Evolutionary conservation across 2,888 invertebrate species (phyloP).

Genomic region (Creontiades dilutus): DNA sequence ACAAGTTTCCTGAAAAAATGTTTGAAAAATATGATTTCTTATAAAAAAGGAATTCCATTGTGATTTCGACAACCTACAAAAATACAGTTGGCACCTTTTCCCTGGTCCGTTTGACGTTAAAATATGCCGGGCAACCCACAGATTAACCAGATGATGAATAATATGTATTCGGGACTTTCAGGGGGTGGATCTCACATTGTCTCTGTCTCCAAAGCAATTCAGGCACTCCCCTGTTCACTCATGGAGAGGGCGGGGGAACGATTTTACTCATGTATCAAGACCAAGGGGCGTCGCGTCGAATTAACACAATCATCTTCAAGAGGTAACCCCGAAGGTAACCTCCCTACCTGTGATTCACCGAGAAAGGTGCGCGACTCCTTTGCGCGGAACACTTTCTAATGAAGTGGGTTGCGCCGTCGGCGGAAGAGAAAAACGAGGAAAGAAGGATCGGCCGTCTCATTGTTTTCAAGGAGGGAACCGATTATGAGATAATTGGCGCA

Average conservation of each 20-base stretch:
- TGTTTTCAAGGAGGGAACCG: slow-evolving; percentile 48
- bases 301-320: slow-evolving; percentile 14
- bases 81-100: no score
- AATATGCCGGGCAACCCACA: no score
- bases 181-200: slow-evolving; percentile 7
- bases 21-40: no score
- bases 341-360: slow-evolving; percentile 45
- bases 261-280: slow-evolving; percentile 38
- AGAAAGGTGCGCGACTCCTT: not conserved
- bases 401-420: slow-evolving; percentile 62
- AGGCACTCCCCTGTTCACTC: not conserved
- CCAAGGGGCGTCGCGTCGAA: slow-evolving; percentile 39
- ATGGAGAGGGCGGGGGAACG: not conserved
- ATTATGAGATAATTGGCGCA: slow-evolving; percentile 66
- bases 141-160: no score
- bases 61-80: no score
- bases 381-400: slow-evolving; percentile 66
- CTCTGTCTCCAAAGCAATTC: not conserved
- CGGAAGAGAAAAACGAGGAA: slow-evolving; percentile 13
- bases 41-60: no score
- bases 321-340: not conserved
- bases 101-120: no score
- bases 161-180: no score
- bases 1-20: no score
- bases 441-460: slow-evolving; percentile 1